Conservation (phyloP, 2,797 vertebrate species). For the Chloroceryle inda region DNA sequence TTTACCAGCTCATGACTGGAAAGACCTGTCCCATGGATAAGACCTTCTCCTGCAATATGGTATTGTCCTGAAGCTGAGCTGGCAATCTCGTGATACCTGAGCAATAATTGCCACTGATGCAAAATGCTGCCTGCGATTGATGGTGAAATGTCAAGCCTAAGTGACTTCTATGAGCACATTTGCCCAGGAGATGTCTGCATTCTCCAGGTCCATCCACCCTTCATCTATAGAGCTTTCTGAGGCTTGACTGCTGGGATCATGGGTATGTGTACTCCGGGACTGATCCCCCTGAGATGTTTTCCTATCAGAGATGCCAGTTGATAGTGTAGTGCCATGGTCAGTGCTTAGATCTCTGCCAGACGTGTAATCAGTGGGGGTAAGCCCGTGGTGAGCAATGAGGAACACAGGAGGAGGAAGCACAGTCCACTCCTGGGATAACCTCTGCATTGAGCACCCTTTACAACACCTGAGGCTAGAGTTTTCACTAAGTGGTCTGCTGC, state of each 20-base stretch:
- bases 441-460: not conserved
- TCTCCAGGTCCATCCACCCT: not conserved
- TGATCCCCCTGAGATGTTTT: not conserved
- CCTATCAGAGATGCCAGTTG: not conserved
- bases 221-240: not conserved
- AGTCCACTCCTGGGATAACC: not conserved
- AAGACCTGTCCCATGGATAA: not conserved
- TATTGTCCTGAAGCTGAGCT: not conserved
- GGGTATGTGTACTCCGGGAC: rapidly evolving
- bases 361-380: rapidly evolving
- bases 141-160: not conserved
- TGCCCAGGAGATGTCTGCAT: not conserved
- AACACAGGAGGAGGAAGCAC: rapidly evolving
- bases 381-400: rapidly evolving
- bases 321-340: rapidly evolving
- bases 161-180: not conserved
- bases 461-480: not conserved
- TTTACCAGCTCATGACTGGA: not conserved
- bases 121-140: not conserved
- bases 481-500: not conserved
- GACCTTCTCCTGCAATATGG: not conserved
- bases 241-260: not conserved
- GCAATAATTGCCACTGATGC: not conserved
- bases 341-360: not conserved
- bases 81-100: not conserved